Evolutionary conservation across 2,797 vertebrate species (phyloP).

Genomic region (Trematomus bernacchii): DNA sequence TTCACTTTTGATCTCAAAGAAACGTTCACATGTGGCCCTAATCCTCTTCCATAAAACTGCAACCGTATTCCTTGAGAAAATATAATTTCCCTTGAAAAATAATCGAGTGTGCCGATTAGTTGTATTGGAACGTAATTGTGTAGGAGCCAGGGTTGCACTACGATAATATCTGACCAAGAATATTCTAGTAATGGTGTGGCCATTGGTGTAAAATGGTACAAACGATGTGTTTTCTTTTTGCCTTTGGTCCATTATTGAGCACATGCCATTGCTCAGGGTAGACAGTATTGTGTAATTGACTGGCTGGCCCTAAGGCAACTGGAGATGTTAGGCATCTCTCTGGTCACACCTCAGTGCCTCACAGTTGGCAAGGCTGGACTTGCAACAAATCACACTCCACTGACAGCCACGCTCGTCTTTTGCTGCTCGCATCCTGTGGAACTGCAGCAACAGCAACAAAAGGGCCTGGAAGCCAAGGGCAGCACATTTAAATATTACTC

Average conservation of each 20-base stretch:
- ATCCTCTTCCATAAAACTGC: no score
- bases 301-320: constrained; percentile 81
- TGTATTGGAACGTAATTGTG: no score
- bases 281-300: constrained; percentile 82
- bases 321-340: constrained; percentile 79
- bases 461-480: constrained; percentile 54
- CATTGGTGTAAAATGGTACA: constrained; percentile 26
- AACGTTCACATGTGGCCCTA: no score
- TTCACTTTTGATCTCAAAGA: no score
- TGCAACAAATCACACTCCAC: constrained; percentile 79
- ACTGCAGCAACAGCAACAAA: constrained; percentile 70
- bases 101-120: no score
- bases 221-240: constrained; percentile 53
- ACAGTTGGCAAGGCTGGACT: constrained; percentile 82
- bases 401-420: constrained; percentile 74
- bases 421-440: constrained; percentile 56
- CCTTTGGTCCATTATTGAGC: constrained; percentile 73
- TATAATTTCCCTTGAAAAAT: no score
- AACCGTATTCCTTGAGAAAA: no score
- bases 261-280: constrained; percentile 74
- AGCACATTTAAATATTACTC: constrained; percentile 73
- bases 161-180: constrained; percentile 39
- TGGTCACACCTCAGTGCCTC: constrained; percentile 83
- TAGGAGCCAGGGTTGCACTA: neutral
- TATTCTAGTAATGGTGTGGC: constrained; percentile 25